Conservation (phyloP, 23 tunicate species). For the Phallusia fumigata region DNA sequence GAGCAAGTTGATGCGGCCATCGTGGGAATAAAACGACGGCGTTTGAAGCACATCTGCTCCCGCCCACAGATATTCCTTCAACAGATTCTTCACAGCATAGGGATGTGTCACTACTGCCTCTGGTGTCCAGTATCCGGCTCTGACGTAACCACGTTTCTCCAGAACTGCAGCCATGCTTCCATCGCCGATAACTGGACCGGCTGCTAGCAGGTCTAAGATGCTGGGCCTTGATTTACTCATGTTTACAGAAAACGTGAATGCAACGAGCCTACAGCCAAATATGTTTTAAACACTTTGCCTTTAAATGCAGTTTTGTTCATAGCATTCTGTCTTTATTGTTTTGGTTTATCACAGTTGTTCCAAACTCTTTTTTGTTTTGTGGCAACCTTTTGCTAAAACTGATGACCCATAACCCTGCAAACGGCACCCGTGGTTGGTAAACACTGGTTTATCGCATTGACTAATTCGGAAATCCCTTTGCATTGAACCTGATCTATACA, state of each 20-base stretch:
- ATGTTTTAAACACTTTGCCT: too few relatives aligned
- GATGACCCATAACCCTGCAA: too few relatives aligned
- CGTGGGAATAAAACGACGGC: conserved; percentile 50
- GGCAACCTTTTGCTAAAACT: too few relatives aligned
- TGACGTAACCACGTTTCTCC: conserved; percentile 48
- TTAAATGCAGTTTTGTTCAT: too few relatives aligned
- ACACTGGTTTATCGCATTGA: too few relatives aligned
- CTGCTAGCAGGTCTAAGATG: background rate
- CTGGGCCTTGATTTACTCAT: background rate
- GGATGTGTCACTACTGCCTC: conserved; percentile 47
- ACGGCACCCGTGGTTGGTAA: too few relatives aligned
- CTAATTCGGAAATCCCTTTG: too few relatives aligned
- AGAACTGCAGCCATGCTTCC: conserved; percentile 40
- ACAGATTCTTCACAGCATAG: conserved; percentile 42
- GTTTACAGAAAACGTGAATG: background rate
- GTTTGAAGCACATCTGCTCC: conserved; percentile 74
- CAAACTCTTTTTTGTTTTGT: too few relatives aligned
- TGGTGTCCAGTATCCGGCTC: conserved; percentile 43
- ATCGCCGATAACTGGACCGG: conserved; percentile 8
- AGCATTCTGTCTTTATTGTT: too few relatives aligned
- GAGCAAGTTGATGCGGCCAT: conserved; percentile 23
- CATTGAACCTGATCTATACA: too few relatives aligned
- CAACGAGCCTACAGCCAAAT: too few relatives aligned
- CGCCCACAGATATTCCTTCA: conserved; percentile 43
- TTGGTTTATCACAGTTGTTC: too few relatives aligned